Conservation (phyloP, 2,888 invertebrate species). For the Gerris lacustris region DNA sequence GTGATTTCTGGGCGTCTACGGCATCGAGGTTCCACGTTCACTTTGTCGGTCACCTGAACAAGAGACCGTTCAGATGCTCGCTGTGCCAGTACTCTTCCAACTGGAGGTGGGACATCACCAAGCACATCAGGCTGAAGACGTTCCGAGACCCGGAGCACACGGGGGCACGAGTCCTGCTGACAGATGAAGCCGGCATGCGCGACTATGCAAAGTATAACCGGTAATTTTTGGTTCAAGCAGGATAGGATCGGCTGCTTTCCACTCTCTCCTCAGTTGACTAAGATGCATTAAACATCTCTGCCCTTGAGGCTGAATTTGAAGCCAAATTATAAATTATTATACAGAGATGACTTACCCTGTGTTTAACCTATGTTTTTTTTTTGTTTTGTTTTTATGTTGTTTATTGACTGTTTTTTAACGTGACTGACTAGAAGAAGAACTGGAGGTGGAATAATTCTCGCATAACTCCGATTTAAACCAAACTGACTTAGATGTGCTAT, state of each 20-base stretch:
- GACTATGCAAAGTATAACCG: slow-evolving; percentile 85
- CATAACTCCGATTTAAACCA: no score
- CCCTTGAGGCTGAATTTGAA: no score
- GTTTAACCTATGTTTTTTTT: no score
- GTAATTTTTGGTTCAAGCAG: neutral
- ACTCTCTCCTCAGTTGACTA: no score
- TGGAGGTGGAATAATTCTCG: no score
- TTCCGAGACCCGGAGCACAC: slow-evolving; percentile 71
- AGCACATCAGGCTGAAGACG: slow-evolving; percentile 84
- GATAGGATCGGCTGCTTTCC: neutral
- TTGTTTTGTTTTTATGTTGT: no score
- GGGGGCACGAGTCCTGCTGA: slow-evolving; percentile 72
- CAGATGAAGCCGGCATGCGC: slow-evolving; percentile 77
- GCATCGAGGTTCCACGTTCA: slow-evolving; percentile 88
- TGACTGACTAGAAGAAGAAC: no score
- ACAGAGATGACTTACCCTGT: no score
- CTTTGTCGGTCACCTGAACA: slow-evolving; percentile 82
- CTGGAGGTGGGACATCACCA: slow-evolving; percentile 94
- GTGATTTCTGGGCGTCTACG: slow-evolving; percentile 83
- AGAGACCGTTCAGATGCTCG: slow-evolving; percentile 90
- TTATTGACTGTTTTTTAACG: no score
- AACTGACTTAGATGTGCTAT: no score
- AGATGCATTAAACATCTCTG: no score
- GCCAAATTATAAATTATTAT: no score
- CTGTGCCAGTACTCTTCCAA: slow-evolving; percentile 86